Base-by-base conservation (phyloP, 2,797 vertebrate genomes). In the Meriones psammophilus region DNA sequence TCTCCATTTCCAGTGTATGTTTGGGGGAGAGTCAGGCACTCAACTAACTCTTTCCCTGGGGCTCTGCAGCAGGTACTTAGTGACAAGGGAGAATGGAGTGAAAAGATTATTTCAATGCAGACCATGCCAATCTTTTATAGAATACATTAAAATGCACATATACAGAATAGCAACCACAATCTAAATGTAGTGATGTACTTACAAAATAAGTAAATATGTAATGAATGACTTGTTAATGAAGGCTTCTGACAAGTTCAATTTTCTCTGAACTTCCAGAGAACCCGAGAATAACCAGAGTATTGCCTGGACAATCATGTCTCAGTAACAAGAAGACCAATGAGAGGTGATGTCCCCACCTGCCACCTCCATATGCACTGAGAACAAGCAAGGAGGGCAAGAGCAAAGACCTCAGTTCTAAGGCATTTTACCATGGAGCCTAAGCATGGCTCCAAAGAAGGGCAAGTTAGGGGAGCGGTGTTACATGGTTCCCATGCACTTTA, bases 61-160 rank as follows among this genome's bases (percentile, higher is more conserved):
- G 12, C 66, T 94, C 66, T 79, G 28, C 39, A 88, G 58, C 14
- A 81, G 36, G 46, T 79, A 5, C 50, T 56, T n/a, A 56, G 50
- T 58, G 33, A 79, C 30, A 79, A 88, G 91, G 39, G 36, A 89
- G 18, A 36, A 58, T 13, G 28, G 10, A 85, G 26, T 42, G 28
- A 91, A 94, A 13, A 62, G 74, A 91, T 68, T 26, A 79, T 89
- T 73, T 96, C 33, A n/a, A 24, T 64, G 39, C 8, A 95, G 15
- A 93, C 9, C 39, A 36, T 26, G 46, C 24, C 64, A 86, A 36
- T 66, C 54, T 81, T 85, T 58, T 42, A 66, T 30, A 46, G 39
- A 84, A 20, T 22, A 84, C 17, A 66, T 42, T 68, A 92, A 79
- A 93, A 95, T 74, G 64, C 78, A 90, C 56, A 89, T n/a, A 62